Percentiles rank a stretch among this genome's conserved stretches.
Conservation (phyloP, 37 sponge, comb jelly and placozoan species). For the Bolinopsis microptera region DNA sequence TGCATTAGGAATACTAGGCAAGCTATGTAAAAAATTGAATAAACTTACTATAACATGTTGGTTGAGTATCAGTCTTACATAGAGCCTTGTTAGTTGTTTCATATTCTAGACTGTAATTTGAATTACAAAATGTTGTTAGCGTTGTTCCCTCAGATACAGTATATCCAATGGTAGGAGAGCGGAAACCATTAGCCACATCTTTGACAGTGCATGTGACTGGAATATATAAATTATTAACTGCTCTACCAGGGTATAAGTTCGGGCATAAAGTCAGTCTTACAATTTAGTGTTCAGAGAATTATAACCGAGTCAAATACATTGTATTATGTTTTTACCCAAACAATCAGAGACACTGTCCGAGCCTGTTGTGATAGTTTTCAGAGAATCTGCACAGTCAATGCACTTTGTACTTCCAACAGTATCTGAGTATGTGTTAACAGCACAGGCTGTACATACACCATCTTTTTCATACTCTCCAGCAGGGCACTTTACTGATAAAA, state of each 20-base stretch:
- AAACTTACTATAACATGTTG: background rate
- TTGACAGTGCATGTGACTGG: background rate
- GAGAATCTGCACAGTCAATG: background rate
- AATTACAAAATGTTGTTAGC: background rate
- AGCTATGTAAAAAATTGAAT: too few species aligned
- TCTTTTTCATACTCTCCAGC: background rate
- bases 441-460: background rate
- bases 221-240: background rate
- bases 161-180: background rate
- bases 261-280: too few species aligned
- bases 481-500: constrained; percentile 1
- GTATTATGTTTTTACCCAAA: too few species aligned
- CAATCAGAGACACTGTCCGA: background rate
- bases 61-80: background rate
- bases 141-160: background rate
- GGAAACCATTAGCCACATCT: background rate
- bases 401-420: constrained; percentile 1
- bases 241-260: too few species aligned
- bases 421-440: background rate
- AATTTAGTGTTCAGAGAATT: too few species aligned
- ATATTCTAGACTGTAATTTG: background rate
- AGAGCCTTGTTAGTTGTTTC: background rate
- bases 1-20: too few species aligned
- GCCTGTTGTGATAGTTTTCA: constrained; percentile 28
- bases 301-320: too few species aligned